Evolutionary conservation across 2,113 vertebrate species (phyloP).

Genomic region (Eulemur rufifrons): DNA sequence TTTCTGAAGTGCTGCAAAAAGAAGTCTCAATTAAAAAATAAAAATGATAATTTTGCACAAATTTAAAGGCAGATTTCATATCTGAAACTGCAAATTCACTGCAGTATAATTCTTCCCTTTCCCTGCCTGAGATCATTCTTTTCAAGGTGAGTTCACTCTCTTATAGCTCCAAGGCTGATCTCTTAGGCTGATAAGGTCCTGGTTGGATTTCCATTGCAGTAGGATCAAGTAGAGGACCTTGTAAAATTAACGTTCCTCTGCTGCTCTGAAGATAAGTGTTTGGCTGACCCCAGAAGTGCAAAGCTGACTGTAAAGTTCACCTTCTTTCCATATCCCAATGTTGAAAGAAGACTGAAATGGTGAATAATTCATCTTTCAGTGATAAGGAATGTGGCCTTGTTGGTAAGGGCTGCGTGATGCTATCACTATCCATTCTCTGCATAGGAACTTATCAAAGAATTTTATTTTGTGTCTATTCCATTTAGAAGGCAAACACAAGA

Average conservation of each 20-base stretch:
- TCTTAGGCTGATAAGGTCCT: conserved; percentile 47
- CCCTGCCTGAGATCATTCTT: conserved; percentile 1
- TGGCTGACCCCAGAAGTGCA: conserved; percentile 41
- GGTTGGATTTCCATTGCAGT: not conserved
- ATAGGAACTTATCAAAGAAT: not conserved
- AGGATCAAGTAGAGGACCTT: conserved; percentile 34
- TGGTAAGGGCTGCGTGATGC: not conserved
- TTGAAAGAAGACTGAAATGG: conserved; percentile 41
- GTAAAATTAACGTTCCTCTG: conserved; percentile 60
- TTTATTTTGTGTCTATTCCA: not conserved
- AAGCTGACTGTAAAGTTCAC: conserved; percentile 39
- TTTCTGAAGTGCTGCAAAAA: not conserved
- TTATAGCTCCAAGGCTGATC: conserved; percentile 44
- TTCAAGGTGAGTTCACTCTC: conserved; percentile 62
- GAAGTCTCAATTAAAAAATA: conserved; percentile 31
- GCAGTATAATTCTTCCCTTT: conserved; percentile 26
- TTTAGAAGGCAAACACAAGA: conserved; percentile 14
- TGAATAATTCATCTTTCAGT: conserved; percentile 60
- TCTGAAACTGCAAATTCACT: conserved; percentile 36
- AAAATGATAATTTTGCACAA: not conserved
- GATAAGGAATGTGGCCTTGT: conserved; percentile 26
- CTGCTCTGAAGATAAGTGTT: conserved; percentile 72
- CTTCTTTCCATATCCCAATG: not conserved
- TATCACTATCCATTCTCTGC: not conserved
- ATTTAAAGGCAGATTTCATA: conserved; percentile 23